phyloP scores from a whole-genome alignment of 2,113 vertebrate genomes.

The Microtus pennsylvanicus region DNA sequence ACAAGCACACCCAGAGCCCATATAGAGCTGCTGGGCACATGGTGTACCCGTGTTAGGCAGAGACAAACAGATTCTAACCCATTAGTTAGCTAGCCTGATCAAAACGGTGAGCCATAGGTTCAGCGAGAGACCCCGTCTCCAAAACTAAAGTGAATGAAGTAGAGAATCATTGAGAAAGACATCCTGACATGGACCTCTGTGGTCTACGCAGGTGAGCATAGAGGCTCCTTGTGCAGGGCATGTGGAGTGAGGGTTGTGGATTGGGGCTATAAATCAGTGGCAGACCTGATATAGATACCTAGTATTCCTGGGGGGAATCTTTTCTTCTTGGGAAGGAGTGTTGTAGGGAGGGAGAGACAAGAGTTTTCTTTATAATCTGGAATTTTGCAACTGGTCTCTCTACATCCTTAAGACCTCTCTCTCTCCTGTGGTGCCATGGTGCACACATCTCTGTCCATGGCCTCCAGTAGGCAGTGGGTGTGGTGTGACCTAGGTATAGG shows the following conservation, averaged over 20 bases:
- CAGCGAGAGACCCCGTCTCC: background rate
- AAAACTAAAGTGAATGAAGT: background rate
- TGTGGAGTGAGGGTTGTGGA: background rate
- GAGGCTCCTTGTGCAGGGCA: background rate
- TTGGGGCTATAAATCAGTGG: background rate
- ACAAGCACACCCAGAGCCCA: background rate
- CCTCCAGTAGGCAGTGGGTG: background rate
- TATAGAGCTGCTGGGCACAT: background rate
- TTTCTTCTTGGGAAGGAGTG: background rate
- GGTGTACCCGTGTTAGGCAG: background rate
- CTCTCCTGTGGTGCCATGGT: background rate
- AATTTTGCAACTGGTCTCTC: background rate
- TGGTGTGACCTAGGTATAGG: background rate
- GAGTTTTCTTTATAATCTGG: background rate
- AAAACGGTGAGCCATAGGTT: background rate
- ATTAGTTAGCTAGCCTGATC: background rate
- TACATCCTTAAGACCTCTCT: rapidly evolving
- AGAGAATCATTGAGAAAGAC: background rate
- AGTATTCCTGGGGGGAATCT: too few relatives aligned
- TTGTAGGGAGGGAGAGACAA: background rate
- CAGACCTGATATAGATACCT: too few relatives aligned
- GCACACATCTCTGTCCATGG: background rate
- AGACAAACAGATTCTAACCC: background rate
- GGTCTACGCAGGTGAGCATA: background rate
- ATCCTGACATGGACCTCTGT: background rate